phyloP scores from a whole-genome alignment of 2,797 vertebrate genomes.

The Buceros bicornis region DNA sequence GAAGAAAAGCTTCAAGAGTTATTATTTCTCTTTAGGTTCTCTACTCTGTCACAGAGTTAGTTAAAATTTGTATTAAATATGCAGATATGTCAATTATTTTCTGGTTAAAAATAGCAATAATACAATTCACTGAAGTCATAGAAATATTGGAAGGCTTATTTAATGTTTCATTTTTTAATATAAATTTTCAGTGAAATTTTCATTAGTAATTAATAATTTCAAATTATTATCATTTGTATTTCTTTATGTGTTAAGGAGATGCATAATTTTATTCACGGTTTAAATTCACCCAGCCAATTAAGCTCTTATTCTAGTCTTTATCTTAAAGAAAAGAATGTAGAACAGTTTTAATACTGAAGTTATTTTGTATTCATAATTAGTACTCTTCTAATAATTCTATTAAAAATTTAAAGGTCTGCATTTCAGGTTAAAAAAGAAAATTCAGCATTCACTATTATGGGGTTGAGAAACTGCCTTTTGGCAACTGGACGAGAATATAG shows the following conservation, averaged over 20 bases:
- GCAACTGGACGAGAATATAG: background rate
- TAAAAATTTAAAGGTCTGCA: background rate
- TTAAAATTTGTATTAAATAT: background rate
- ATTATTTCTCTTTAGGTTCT: background rate
- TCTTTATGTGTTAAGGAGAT: background rate
- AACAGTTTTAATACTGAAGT: background rate
- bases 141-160: background rate
- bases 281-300: background rate
- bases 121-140: background rate
- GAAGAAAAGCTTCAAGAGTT: background rate
- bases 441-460: fast-evolving
- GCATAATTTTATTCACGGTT: background rate
- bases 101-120: background rate
- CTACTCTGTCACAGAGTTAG: background rate
- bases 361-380: background rate
- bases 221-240: background rate
- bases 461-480: background rate
- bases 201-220: background rate
- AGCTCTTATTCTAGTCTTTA: background rate
- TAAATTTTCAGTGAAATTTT: background rate
- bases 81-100: background rate
- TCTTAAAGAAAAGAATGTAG: background rate
- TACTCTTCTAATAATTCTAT: background rate
- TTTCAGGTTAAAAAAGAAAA: background rate
- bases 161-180: background rate